A percentile compares a stretch with the other conserved stretches of the same genome.
phyloP scores from a whole-genome alignment of 2,888 invertebrate genomes.

The Apodemia mormo region DNA sequence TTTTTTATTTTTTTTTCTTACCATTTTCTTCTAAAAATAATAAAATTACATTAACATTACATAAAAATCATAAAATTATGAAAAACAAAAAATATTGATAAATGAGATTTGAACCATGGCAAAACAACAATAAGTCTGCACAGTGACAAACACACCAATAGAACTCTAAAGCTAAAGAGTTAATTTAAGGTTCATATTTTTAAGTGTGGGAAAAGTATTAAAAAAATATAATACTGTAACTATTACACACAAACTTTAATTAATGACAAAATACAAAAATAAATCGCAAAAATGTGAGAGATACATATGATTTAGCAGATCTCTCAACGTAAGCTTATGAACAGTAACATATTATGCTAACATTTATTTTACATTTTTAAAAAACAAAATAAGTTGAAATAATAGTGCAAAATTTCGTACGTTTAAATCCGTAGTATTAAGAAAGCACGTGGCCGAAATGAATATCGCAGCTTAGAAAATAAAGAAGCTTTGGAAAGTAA shows the following conservation, averaged over 20 bases:
- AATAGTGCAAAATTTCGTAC: background rate
- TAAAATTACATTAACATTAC: slow-evolving; percentile 30
- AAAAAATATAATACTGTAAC: slow-evolving; percentile 25
- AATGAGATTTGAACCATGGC: slow-evolving; percentile 36
- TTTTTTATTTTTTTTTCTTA: slow-evolving; percentile 30
- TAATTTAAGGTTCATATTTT: slow-evolving; percentile 28
- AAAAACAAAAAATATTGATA: slow-evolving; percentile 22
- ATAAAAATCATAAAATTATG: slow-evolving; percentile 29
- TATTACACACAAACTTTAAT: background rate
- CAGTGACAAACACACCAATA: slow-evolving; percentile 22
- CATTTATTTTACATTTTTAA: background rate
- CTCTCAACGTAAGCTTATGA: background rate
- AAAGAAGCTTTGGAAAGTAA: background rate
- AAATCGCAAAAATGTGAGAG: background rate
- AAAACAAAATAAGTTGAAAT: background rate
- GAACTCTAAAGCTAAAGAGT: accelerated
- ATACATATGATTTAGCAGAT: background rate
- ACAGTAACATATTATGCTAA: background rate
- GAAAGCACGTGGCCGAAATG: background rate
- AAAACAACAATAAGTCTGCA: background rate
- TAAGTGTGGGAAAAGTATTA: slow-evolving; percentile 17
- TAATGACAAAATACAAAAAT: background rate
- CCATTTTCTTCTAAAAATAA: slow-evolving; percentile 23
- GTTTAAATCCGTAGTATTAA: background rate
- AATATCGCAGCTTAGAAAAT: background rate